phyloP scores from a whole-genome alignment of 2,797 vertebrate genomes.

The Chanos chanos region DNA sequence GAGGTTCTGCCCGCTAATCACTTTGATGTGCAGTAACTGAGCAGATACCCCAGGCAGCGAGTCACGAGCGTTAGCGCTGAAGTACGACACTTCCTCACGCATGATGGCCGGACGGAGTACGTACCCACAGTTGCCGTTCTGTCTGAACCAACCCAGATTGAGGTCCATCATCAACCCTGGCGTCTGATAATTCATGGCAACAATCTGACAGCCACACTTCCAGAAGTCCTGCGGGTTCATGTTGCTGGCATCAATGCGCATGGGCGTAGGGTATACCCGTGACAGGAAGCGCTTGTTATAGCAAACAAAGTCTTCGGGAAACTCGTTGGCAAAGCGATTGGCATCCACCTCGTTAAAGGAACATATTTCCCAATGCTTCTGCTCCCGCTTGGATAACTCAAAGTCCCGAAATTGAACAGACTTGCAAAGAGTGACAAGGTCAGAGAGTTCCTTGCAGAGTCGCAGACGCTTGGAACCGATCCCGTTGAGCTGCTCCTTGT shows the following conservation, averaged over 20 bases:
- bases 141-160: slow-evolving; percentile 86
- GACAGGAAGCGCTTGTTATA: slow-evolving; percentile 91
- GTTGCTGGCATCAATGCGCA: slow-evolving; percentile 93
- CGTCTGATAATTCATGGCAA: slow-evolving; percentile 92
- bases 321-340: slow-evolving; percentile 84
- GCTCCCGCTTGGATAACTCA: slow-evolving; percentile 77
- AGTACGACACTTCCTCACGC: slow-evolving; percentile 94
- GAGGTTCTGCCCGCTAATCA: slow-evolving; percentile 92
- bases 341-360: slow-evolving; percentile 91
- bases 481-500: slow-evolving; percentile 73
- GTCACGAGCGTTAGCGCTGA: slow-evolving; percentile 88
- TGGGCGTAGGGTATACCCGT: slow-evolving; percentile 84
- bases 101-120: slow-evolving; percentile 89
- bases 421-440: slow-evolving; percentile 84
- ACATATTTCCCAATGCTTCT: slow-evolving; percentile 87
- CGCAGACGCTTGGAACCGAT: slow-evolving; percentile 68
- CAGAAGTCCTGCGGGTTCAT: slow-evolving; percentile 95
- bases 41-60: slow-evolving; percentile 86
- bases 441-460: slow-evolving; percentile 83
- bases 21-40: slow-evolving; percentile 87
- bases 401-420: slow-evolving; percentile 85
- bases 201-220: slow-evolving; percentile 94
- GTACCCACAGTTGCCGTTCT: slow-evolving; percentile 89
- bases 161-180: slow-evolving; percentile 94
- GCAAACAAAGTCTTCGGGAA: slow-evolving; percentile 87